Conservation (phyloP, 64 coral and sea anemone species). For the Porites lutea region DNA sequence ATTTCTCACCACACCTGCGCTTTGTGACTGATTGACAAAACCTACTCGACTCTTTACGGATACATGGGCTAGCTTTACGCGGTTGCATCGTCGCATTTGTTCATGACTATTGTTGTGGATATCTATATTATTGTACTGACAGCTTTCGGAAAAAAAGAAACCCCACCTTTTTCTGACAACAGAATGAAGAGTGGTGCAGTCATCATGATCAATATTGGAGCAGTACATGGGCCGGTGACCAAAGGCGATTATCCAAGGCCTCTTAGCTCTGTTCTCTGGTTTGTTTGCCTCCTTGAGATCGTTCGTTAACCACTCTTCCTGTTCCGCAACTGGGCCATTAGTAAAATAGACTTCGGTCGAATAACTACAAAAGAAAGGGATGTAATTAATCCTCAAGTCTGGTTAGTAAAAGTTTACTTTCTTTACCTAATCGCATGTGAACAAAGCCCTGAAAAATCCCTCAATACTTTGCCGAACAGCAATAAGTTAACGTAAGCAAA, state of each 20-base stretch:
- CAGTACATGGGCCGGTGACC: constrained; percentile 98
- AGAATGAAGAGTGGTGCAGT: constrained; percentile 68
- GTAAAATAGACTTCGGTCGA: constrained; percentile 89
- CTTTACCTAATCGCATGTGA: too few species aligned
- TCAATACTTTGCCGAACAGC: too few species aligned
- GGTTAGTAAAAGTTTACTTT: too few species aligned
- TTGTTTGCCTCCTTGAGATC: constrained; percentile 80
- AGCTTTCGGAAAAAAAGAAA: neutral
- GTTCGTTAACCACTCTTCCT: constrained; percentile 67
- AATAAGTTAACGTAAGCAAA: too few species aligned
- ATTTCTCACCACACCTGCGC: too few species aligned
- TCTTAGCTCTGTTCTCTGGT: constrained; percentile 76
- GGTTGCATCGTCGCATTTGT: too few species aligned
- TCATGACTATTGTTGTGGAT: too few species aligned
- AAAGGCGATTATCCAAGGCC: constrained; percentile 93
- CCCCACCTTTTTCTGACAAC: constrained; percentile 61
- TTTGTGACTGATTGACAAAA: too few species aligned
- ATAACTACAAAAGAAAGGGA: constrained; percentile 54
- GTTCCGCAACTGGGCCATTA: constrained; percentile 40
- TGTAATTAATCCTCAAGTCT: neutral
- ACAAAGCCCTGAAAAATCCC: too few species aligned
- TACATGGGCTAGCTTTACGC: too few species aligned
- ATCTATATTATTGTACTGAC: too few species aligned
- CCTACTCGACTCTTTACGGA: too few species aligned
- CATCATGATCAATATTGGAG: constrained; percentile 89